Evolutionary conservation across 1,140 invertebrate species (phyloP).

Genomic region (Eciton burchellii): DNA sequence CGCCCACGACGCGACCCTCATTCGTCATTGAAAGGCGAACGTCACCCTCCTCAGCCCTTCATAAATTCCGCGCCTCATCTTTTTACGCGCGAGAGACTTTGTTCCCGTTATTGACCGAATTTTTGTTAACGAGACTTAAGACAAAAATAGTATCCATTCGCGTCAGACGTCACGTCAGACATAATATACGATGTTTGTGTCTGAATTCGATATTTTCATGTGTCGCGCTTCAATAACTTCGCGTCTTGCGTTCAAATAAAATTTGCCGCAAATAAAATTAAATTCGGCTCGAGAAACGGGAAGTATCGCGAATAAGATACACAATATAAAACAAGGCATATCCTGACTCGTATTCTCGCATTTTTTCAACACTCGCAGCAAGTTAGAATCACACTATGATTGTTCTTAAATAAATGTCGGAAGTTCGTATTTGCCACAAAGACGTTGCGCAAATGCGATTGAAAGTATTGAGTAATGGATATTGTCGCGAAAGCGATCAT

Average conservation of each 20-base stretch:
- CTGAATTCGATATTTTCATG: background rate
- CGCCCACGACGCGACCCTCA: background rate
- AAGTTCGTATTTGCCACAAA: slow-evolving; percentile 13
- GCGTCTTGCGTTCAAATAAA: background rate
- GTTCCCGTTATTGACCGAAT: background rate
- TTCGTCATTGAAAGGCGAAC: slow-evolving; percentile 14
- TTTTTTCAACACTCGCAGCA: background rate
- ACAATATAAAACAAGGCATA: background rate
- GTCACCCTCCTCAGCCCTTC: background rate
- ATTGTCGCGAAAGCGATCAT: slow-evolving; percentile 18
- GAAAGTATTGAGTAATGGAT: slow-evolving; percentile 47
- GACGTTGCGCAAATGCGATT: background rate
- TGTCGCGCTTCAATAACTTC: background rate
- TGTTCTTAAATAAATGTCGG: slow-evolving; percentile 19
- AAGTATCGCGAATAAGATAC: background rate
- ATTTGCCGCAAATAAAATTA: too few species aligned
- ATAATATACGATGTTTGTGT: background rate
- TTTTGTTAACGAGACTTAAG: slow-evolving; percentile 5
- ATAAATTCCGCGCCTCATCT: background rate
- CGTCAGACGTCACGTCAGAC: background rate
- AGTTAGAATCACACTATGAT: slow-evolving; percentile 19
- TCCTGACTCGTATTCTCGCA: background rate
- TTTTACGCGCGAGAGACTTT: slow-evolving; percentile 7
- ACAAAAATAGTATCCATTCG: background rate
- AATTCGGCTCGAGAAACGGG: too few species aligned